Evolutionary conservation across 2,113 vertebrate genomes (phyloP).

Genomic region (Thryonomys swinderianus): DNA sequence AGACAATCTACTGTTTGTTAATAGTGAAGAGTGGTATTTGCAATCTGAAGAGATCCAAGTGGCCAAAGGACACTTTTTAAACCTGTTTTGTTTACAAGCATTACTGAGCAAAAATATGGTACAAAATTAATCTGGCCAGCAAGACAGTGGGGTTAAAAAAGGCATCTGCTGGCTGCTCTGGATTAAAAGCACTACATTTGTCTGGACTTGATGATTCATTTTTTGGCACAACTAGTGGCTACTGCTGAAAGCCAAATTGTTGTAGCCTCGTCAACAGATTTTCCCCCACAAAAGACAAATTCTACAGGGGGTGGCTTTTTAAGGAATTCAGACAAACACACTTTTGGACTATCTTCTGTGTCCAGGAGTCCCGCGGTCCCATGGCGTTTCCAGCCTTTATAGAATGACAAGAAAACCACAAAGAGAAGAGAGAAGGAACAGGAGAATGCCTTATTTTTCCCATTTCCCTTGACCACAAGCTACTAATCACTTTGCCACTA

Average conservation of each 20-base stretch:
- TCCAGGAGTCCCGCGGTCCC: constrained; percentile 64
- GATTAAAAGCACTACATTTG: constrained; percentile 74
- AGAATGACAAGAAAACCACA: constrained; percentile 3
- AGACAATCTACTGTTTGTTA: constrained; percentile 56
- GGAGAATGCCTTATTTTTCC: not conserved
- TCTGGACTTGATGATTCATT: constrained; percentile 60
- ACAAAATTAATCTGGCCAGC: constrained; percentile 62
- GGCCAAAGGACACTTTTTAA: constrained; percentile 62
- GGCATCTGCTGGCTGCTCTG: constrained; percentile 72
- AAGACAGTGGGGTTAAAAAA: constrained; percentile 72
- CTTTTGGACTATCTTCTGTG: constrained; percentile 69
- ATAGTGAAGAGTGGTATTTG: constrained; percentile 25
- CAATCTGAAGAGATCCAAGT: constrained; percentile 50
- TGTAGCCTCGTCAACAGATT: constrained; percentile 66
- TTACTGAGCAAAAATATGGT: constrained; percentile 16
- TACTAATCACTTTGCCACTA: not conserved
- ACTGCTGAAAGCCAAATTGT: constrained; percentile 56
- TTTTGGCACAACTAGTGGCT: constrained; percentile 76
- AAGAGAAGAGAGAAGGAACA: not conserved
- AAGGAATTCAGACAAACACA: constrained; percentile 49
- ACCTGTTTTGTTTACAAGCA: constrained; percentile 53
- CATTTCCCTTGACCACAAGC: not conserved
- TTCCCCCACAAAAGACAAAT: constrained; percentile 72
- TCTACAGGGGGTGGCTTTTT: not conserved
- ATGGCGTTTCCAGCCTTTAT: constrained; percentile 41